Evolutionary conservation across 2,113 vertebrate species (phyloP).

Genomic region (Paratilapia polleni): DNA sequence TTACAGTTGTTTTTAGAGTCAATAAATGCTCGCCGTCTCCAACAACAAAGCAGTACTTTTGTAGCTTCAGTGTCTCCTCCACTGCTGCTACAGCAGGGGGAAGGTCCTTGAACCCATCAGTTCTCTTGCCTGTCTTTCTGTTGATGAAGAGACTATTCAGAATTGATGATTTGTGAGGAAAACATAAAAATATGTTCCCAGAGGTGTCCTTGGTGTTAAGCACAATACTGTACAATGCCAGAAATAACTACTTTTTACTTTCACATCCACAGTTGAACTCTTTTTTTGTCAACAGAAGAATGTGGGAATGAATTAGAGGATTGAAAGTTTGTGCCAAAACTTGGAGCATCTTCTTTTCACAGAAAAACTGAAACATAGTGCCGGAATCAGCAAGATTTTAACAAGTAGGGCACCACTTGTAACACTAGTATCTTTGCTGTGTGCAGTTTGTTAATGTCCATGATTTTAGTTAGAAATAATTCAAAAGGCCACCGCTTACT

Average conservation of each 20-base stretch:
- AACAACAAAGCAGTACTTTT: not conserved
- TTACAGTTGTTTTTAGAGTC: conserved; percentile 18
- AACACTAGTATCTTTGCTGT: not conserved
- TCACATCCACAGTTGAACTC: not conserved
- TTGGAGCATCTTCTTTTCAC: not conserved
- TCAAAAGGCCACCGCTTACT: not conserved
- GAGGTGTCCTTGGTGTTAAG: conserved; percentile 9
- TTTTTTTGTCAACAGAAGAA: not conserved
- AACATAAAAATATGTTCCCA: not conserved
- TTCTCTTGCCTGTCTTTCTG: not conserved
- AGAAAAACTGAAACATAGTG: not conserved
- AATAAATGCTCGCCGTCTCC: not conserved
- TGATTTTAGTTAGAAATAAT: not conserved
- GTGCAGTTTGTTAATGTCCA: not conserved
- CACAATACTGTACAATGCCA: not conserved
- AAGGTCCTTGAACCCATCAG: not conserved
- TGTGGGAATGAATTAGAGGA: not conserved
- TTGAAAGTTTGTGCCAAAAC: not conserved
- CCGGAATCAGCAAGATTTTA: not conserved
- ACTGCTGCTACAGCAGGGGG: not conserved
- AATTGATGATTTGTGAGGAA: not conserved
- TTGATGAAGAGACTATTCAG: conserved; percentile 6
- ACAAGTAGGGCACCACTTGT: not conserved
- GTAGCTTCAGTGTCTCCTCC: not conserved
- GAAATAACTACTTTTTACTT: not conserved